Evolutionary conservation across 2,113 vertebrate genomes (phyloP).

Genomic region (Cyanoderma ruficeps): DNA sequence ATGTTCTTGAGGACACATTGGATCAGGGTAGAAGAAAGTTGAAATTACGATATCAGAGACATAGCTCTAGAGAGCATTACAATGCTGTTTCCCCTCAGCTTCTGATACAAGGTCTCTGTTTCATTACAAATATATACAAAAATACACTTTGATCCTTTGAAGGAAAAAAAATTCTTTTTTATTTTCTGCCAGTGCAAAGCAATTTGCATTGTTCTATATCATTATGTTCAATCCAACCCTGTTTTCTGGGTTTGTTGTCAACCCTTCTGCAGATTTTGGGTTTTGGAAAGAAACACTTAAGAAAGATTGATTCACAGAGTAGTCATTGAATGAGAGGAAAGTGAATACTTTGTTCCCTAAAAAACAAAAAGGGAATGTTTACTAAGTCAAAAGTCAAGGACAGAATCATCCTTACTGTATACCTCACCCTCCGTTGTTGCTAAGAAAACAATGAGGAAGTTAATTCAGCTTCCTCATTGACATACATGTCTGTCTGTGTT

Average conservation of each 20-base stretch:
- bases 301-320: background rate
- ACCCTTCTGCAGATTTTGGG: background rate
- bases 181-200: background rate
- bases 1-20: accelerated
- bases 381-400: background rate
- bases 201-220: background rate
- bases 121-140: background rate
- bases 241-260: background rate
- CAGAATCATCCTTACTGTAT: background rate
- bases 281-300: background rate
- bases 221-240: background rate
- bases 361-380: background rate
- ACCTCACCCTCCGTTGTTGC: background rate
- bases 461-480: background rate
- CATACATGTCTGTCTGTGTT: background rate
- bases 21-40: background rate
- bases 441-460: background rate
- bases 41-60: background rate
- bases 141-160: background rate
- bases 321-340: background rate
- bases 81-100: background rate
- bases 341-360: background rate
- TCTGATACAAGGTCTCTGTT: background rate
- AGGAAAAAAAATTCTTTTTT: background rate
- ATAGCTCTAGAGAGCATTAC: background rate